Percentiles rank a stretch among this genome's conserved stretches.
These are phyloP conservation scores for Cepaea nemoralis DNA, from an alignment of 1,140 invertebrate genomes.

Conservation along the genomic window DNA sequence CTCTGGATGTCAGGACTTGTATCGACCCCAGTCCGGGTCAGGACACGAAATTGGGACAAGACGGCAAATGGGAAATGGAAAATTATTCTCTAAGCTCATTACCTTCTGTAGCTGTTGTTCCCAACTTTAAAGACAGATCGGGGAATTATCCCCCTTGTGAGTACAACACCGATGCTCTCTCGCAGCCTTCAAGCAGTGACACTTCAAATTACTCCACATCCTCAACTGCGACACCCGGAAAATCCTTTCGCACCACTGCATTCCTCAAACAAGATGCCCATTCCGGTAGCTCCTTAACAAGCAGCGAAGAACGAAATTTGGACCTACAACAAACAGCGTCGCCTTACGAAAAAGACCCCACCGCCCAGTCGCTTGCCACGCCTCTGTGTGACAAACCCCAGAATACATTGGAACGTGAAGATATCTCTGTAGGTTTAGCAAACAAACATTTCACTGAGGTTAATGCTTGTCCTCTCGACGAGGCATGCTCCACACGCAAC, in stretches of 20 bases:
- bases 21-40: not conserved
- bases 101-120: too few relatives aligned
- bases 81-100: not conserved
- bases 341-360: not conserved
- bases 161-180: not conserved
- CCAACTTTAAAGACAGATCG: not conserved
- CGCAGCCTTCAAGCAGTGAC: not conserved
- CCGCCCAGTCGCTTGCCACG: too few relatives aligned
- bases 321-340: not conserved
- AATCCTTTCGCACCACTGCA: not conserved
- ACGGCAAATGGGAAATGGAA: not conserved
- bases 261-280: not conserved
- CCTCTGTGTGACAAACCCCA: too few relatives aligned
- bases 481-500: not conserved
- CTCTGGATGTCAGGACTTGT: not conserved
- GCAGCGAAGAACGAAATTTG: not conserved
- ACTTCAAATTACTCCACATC: not conserved
- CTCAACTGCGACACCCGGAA: not conserved
- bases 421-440: not conserved
- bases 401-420: not conserved
- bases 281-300: not conserved
- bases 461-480: not conserved
- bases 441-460: not conserved
- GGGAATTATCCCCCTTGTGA: slow-evolving; percentile 9
- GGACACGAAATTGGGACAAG: not conserved